Conservation (phyloP, 2,888 invertebrate species). For the Phaonia tiefii region DNA sequence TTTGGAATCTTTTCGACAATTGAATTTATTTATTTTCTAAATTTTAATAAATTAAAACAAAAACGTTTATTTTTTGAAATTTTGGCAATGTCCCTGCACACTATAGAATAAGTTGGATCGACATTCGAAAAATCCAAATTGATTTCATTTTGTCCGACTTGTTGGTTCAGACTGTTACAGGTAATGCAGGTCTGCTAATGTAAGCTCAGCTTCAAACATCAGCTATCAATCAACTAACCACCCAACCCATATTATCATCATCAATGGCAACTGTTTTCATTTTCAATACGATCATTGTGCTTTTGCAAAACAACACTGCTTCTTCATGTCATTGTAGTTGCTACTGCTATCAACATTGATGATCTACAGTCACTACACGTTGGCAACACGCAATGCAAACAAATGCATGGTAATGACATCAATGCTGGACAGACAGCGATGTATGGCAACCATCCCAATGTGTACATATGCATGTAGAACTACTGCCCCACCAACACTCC, state of each 20-base stretch:
- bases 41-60: too few relatives aligned
- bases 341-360: background rate
- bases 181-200: too few relatives aligned
- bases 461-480: background rate
- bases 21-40: too few relatives aligned
- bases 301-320: background rate
- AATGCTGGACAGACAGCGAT: slow-evolving; percentile 35
- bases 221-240: slow-evolving; percentile 29
- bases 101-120: too few relatives aligned
- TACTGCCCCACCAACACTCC: background rate
- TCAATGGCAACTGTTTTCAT: slow-evolving; percentile 45
- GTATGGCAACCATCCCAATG: slow-evolving; percentile 33
- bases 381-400: slow-evolving; percentile 60
- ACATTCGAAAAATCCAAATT: too few relatives aligned
- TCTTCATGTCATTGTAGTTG: slow-evolving; percentile 6
- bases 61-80: too few relatives aligned
- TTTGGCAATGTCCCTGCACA: too few relatives aligned
- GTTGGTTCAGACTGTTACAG: too few relatives aligned
- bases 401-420: slow-evolving; percentile 65
- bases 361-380: slow-evolving; percentile 5
- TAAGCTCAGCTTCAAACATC: slow-evolving; percentile 21
- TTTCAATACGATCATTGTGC: slow-evolving; percentile 4
- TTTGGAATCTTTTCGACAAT: too few relatives aligned
- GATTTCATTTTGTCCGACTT: too few relatives aligned
- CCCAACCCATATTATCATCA: slow-evolving; percentile 4